Evolutionary conservation across 2,113 vertebrate genomes (phyloP).

Genomic region (Columbina picui): DNA sequence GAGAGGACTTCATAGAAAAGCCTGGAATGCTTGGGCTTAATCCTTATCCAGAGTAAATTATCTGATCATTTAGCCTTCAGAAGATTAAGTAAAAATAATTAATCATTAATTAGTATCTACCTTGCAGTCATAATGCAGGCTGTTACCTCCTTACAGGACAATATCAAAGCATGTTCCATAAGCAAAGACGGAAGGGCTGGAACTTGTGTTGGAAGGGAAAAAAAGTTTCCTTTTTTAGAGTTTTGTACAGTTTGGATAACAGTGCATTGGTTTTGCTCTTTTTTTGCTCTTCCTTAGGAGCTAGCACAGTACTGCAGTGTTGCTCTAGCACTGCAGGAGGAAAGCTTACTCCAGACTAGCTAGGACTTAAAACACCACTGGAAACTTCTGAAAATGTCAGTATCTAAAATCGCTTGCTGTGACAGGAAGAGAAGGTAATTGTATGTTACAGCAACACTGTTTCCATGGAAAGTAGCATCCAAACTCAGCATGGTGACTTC

Average conservation of each 20-base stretch:
- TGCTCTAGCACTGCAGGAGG: not conserved
- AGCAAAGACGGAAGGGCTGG: not conserved
- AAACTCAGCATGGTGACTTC: constrained; percentile 32
- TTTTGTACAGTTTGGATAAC: not conserved
- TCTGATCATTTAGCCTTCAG: not conserved
- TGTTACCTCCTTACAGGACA: not conserved
- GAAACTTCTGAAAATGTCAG: constrained; percentile 31
- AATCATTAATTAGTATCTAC: not conserved
- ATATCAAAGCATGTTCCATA: not conserved
- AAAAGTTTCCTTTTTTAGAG: not conserved
- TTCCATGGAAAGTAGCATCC: constrained; percentile 53
- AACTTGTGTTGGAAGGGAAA: not conserved
- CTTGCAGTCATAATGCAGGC: not conserved
- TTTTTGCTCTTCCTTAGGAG: not conserved
- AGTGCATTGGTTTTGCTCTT: not conserved
- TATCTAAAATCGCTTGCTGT: not conserved
- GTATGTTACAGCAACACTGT: constrained; percentile 18
- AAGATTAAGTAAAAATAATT: not conserved
- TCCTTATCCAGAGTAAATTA: constrained; percentile 11
- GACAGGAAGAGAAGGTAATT: not conserved
- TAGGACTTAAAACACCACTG: not conserved
- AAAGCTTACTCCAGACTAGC: not conserved
- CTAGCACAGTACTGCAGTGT: not conserved
- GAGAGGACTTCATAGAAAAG: not conserved
- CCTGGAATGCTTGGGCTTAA: not conserved